Conservation (phyloP, 2,797 vertebrate genomes). For the Cryptoblepharus egeriae region DNA sequence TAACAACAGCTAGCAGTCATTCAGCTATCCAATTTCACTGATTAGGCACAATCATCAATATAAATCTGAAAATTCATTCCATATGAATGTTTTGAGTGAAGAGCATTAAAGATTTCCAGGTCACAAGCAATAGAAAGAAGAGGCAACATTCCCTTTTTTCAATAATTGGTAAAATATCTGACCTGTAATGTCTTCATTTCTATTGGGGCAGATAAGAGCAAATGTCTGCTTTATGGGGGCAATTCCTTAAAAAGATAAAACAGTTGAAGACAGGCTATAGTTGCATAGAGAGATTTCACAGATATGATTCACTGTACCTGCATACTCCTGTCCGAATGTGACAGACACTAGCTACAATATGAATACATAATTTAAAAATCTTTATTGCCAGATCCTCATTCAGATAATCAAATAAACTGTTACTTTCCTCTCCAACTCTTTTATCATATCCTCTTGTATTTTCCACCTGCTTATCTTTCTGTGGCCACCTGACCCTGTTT, state of each 20-base stretch:
- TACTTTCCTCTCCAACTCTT: neutral
- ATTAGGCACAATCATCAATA: neutral
- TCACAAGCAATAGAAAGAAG: neutral
- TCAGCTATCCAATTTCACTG: neutral
- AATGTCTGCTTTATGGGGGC: neutral
- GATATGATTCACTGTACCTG: no score
- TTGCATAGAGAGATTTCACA: neutral
- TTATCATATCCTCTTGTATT: neutral
- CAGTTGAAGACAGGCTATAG: neutral
- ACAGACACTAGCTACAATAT: neutral
- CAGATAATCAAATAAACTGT: neutral
- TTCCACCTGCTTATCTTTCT: neutral
- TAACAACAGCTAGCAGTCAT: neutral
- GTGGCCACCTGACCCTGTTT: neutral
- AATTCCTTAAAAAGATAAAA: neutral
- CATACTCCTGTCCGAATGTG: no score
- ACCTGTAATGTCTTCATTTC: neutral
- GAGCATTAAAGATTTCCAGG: neutral
- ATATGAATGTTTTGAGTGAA: neutral
- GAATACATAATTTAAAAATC: neutral
- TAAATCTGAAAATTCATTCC: neutral
- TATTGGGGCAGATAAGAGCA: neutral
- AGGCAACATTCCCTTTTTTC: neutral
- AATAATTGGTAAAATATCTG: neutral
- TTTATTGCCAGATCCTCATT: neutral